A percentile compares a stretch with the other conserved stretches of the same genome.
phyloP scores from a whole-genome alignment of 2,888 invertebrate species.

The Exephanes ischioxanthus region DNA sequence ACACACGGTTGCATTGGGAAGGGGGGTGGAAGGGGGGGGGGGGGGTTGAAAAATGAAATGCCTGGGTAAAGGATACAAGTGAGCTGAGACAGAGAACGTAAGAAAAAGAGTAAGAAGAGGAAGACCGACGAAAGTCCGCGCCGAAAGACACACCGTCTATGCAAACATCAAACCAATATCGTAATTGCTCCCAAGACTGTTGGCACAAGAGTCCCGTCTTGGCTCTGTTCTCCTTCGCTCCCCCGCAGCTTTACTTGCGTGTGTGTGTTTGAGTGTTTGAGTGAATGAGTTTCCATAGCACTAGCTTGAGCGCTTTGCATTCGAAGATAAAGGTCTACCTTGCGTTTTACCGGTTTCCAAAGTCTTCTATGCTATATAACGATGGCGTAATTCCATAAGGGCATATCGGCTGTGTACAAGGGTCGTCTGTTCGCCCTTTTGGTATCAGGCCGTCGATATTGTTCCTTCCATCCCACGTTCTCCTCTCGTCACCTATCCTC shows the following conservation, averaged over 20 bases:
- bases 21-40: not conserved
- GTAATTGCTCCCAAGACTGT: slow-evolving; percentile 80
- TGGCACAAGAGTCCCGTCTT: slow-evolving; percentile 75
- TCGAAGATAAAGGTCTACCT: slow-evolving; percentile 53
- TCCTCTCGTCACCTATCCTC: slow-evolving; percentile 33
- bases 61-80: slow-evolving; percentile 36
- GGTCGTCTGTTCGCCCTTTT: slow-evolving; percentile 47
- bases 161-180: slow-evolving; percentile 80
- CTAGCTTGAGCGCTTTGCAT: slow-evolving; percentile 43
- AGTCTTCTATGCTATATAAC: slow-evolving; percentile 24
- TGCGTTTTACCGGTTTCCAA: slow-evolving; percentile 52
- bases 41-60: slow-evolving; percentile 34
- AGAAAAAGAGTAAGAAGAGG: slow-evolving; percentile 18
- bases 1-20: too few relatives aligned
- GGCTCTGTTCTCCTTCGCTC: slow-evolving; percentile 51
- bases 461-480: slow-evolving; percentile 31
- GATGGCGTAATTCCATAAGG: not conserved
- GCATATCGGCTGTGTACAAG: not conserved
- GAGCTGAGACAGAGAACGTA: slow-evolving; percentile 37
- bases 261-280: not conserved
- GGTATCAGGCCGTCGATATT: not conserved
- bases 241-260: not conserved
- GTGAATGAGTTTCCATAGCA: slow-evolving; percentile 35
- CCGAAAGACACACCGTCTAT: slow-evolving; percentile 71
- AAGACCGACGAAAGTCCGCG: slow-evolving; percentile 30